These are phyloP conservation scores for Thymallus thymallus DNA, from an alignment of 2,113 vertebrate genomes.

Conservation along the genomic window DNA sequence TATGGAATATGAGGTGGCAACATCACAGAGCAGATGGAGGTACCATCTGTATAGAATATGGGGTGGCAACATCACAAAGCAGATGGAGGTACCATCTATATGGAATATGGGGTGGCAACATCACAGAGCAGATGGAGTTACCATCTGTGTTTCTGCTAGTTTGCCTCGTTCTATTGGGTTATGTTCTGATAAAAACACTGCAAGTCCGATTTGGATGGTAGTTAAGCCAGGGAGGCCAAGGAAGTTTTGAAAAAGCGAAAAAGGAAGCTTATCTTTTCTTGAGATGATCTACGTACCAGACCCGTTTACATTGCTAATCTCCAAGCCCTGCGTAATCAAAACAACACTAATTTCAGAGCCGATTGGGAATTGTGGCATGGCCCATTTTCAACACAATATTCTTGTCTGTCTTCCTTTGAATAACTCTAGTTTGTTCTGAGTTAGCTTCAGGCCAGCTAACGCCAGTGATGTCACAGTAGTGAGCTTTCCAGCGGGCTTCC, in stretches of 20 bases:
- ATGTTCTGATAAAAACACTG: not conserved
- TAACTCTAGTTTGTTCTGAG: conserved; percentile 28
- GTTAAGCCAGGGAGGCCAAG: not conserved
- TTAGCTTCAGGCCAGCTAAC: conserved; percentile 12
- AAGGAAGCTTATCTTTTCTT: conserved; percentile 29
- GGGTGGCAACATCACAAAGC: too few species aligned
- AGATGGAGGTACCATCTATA: too few species aligned
- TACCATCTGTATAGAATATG: not conserved
- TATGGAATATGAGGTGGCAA: conserved; percentile 48
- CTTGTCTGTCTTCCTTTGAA: not conserved
- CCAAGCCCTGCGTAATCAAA: conserved; percentile 57
- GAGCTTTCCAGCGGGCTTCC: conserved; percentile 21
- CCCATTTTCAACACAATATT: conserved; percentile 37
- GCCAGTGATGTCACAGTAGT: not conserved
- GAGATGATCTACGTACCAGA: conserved; percentile 56
- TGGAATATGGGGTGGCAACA: conserved; percentile 41
- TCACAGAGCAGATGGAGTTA: conserved; percentile 24
- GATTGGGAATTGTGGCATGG: conserved; percentile 69
- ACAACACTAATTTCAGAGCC: conserved; percentile 66
- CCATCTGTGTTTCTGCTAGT: not conserved
- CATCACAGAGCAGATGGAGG: conserved; percentile 20
- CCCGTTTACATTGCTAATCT: conserved; percentile 68
- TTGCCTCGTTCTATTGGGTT: not conserved
- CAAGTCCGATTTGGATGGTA: not conserved
- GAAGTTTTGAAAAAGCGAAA: not conserved